phyloP scores from a whole-genome alignment of 2,888 invertebrate species.

The Apocheima hispidaria region DNA sequence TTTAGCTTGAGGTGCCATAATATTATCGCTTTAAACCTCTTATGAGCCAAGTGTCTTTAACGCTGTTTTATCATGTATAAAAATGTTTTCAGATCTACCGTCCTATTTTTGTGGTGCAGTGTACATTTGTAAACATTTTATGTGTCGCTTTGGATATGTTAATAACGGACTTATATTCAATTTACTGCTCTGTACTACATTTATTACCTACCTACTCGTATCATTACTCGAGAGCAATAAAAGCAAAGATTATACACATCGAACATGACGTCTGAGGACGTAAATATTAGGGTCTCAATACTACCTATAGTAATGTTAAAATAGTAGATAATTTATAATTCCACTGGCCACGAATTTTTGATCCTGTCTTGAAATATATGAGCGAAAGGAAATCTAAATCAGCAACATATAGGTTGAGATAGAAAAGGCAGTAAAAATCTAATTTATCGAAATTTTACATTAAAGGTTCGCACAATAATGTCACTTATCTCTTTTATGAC shows the following conservation, averaged over 20 bases:
- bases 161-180: conserved; percentile 23
- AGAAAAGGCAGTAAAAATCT: conserved; percentile 17
- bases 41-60: conserved; percentile 53
- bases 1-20: conserved; percentile 29
- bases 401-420: not conserved
- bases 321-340: not conserved
- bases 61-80: conserved; percentile 55
- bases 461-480: conserved; percentile 48
- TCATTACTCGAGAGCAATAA: conserved; percentile 12
- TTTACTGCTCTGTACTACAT: conserved; percentile 11
- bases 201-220: not conserved
- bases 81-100: conserved; percentile 38
- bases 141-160: conserved; percentile 33
- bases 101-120: conserved; percentile 34
- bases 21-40: conserved; percentile 46
- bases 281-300: too few relatives aligned
- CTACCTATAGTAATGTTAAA: too few relatives aligned
- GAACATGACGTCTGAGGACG: not conserved
- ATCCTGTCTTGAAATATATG: not conserved
- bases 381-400: not conserved
- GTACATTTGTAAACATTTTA: conserved; percentile 40
- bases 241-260: conserved; percentile 4
- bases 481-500: conserved; percentile 55
- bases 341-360: too few relatives aligned
- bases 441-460: conserved; percentile 50